phyloP scores from a whole-genome alignment of 2,888 invertebrate genomes.

The Nowickia ferox region DNA sequence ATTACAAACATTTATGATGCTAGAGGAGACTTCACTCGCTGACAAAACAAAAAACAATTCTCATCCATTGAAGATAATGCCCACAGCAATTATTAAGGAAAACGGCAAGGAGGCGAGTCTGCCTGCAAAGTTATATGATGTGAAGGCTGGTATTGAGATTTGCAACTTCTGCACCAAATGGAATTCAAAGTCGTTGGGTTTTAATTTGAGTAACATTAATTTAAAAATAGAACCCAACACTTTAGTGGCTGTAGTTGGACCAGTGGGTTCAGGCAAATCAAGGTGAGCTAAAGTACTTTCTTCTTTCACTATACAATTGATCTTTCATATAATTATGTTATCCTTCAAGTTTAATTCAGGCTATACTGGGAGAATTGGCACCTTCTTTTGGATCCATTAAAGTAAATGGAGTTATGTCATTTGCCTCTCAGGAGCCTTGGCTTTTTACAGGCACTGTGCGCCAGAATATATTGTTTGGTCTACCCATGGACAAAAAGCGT shows the following conservation, averaged over 20 bases:
- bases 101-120: constrained; percentile 70
- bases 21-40: constrained; percentile 84
- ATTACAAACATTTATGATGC: constrained; percentile 86
- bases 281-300: constrained; percentile 71
- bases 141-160: constrained; percentile 84
- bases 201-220: constrained; percentile 87
- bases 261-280: constrained; percentile 88
- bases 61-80: constrained; percentile 40
- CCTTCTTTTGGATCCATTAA: constrained; percentile 84
- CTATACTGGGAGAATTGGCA: constrained; percentile 84
- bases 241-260: constrained; percentile 88
- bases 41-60: constrained; percentile 71
- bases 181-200: constrained; percentile 85
- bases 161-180: constrained; percentile 88
- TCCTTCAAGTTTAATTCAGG: constrained; percentile 83
- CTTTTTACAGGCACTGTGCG: constrained; percentile 88
- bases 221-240: constrained; percentile 87
- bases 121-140: constrained; percentile 49
- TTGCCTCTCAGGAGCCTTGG: constrained; percentile 94
- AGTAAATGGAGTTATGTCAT: constrained; percentile 86
- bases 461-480: constrained; percentile 86
- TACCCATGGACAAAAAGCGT: constrained; percentile 85
- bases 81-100: constrained; percentile 73
- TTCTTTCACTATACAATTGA: neutral
- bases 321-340: neutral